Evolutionary conservation across 2,888 invertebrate genomes (phyloP), one percentile per base, ranked within the genome.

Genomic region (Melolontha melolontha): DNA sequence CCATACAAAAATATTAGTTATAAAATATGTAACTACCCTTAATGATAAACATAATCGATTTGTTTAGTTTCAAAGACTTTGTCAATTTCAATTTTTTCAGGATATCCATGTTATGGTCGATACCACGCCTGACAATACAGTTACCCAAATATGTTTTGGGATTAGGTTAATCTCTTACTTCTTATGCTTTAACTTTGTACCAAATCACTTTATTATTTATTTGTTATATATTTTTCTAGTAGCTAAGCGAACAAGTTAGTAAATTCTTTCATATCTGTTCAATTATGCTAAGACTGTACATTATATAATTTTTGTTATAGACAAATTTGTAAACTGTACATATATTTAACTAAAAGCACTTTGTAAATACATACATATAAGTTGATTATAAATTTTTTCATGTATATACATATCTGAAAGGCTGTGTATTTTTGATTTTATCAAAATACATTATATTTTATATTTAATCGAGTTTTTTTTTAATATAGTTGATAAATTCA

Each of bases 71-170:
- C 5, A 17, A 49, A 47, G 16, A 14, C n/a, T 16, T 40, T 49
- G 1, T 17, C 14, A 16, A 16, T 1, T 22, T 52, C n/a, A 22
- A 52, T 27, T 17, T 22, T 64, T 52, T 1, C 87, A 94, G 94
- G 83, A 90, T 94, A 88, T 93, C 93, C 70, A 90, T 94, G 84
- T 86, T 94, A 78, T 92, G 93, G 89, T 93, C 94, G 77, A 91
- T 94, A 81, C 94, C 94, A 75, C 90, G 93, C 84, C 89, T 91
- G 79, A 92, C 92, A 68, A 91, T 90, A 83, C 91, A 91, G 84
- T 87, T 94, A 85, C 94, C 94, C 79, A 94, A 93, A 86, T 94
- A 93, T 82, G 92, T 94, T 75, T 87, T 94, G 86, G 92, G 93
- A 71, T 87, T 93, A 77, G 92, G 93, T 80, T 94, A 81, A 75